These are phyloP conservation scores for Nerophis ophidion DNA, from an alignment of 2,113 vertebrate genomes.

Conservation along the genomic window DNA sequence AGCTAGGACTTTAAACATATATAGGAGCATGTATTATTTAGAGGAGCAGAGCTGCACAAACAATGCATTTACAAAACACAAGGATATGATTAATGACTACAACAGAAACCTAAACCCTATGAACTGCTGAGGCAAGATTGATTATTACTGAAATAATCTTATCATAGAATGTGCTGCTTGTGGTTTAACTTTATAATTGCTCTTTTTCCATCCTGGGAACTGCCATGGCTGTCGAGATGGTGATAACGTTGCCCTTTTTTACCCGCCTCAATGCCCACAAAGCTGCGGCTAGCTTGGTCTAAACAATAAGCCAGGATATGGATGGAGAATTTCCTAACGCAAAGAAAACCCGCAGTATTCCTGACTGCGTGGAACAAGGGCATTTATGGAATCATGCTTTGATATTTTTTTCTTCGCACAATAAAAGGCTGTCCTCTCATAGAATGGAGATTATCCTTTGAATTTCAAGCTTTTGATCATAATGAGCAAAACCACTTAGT, in stretches of 20 bases:
- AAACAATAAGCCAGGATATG: slow-evolving; percentile 26
- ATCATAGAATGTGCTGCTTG: slow-evolving; percentile 24
- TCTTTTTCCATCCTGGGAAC: slow-evolving; percentile 22
- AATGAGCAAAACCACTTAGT: slow-evolving; percentile 66
- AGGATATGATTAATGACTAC: neutral
- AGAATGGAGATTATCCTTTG: slow-evolving; percentile 46
- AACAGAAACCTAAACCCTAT: neutral
- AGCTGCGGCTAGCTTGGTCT: slow-evolving; percentile 24
- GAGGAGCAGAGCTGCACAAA: neutral
- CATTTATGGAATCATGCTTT: slow-evolving; percentile 49
- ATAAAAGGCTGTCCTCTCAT: slow-evolving; percentile 33
- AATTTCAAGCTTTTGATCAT: slow-evolving; percentile 63
- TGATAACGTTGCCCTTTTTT: slow-evolving; percentile 15
- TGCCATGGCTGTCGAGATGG: slow-evolving; percentile 13
- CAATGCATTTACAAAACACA: neutral
- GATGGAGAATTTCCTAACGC: slow-evolving; percentile 26
- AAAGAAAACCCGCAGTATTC: slow-evolving; percentile 28
- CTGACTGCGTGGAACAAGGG: slow-evolving; percentile 35
- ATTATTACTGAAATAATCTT: slow-evolving; percentile 21
- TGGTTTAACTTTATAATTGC: slow-evolving; percentile 26
- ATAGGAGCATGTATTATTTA: neutral
- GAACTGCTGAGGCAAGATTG: slow-evolving; percentile 4
- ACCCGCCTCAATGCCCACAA: slow-evolving; percentile 36
- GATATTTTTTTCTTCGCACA: slow-evolving; percentile 21
- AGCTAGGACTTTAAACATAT: neutral